These are phyloP conservation scores for Yponomeuta plumbellus DNA, from an alignment of 2,888 invertebrate genomes.

Conservation along the genomic window DNA sequence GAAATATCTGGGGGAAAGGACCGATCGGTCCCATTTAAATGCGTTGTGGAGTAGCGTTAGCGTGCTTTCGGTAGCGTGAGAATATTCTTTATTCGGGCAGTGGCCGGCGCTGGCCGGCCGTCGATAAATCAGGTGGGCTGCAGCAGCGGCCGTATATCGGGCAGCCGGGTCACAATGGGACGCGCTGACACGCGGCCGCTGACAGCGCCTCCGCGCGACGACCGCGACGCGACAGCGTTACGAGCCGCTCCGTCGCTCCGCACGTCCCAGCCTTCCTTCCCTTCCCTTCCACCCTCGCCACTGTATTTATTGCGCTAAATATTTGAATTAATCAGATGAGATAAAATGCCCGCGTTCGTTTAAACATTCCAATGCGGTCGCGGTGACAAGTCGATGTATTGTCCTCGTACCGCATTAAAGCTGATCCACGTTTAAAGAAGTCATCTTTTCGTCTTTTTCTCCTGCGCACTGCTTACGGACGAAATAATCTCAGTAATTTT, in stretches of 20 bases:
- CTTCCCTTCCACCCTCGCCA: constrained; percentile 18
- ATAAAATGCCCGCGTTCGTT: constrained; percentile 70
- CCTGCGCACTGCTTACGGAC: constrained; percentile 15
- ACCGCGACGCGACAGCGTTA: constrained; percentile 30
- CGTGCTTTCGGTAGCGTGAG: constrained; percentile 75
- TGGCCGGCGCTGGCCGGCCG: constrained; percentile 49
- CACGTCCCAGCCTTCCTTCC: constrained; percentile 24
- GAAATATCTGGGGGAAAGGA: constrained; percentile 74
- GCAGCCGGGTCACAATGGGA: constrained; percentile 44
- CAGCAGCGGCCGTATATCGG: constrained; percentile 63
- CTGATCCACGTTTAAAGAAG: constrained; percentile 57
- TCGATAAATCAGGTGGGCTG: constrained; percentile 69
- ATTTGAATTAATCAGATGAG: constrained; percentile 76
- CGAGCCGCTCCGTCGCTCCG: constrained; percentile 38
- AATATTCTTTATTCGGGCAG: constrained; percentile 71
- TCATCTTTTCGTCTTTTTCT: constrained; percentile 45
- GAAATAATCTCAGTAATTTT: constrained; percentile 24
- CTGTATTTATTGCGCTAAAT: constrained; percentile 74
- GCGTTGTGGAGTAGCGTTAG: constrained; percentile 64
- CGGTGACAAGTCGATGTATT: constrained; percentile 73
- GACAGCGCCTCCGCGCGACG: constrained; percentile 25
- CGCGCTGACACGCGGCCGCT: constrained; percentile 49
- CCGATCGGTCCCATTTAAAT: constrained; percentile 71
- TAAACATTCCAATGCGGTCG: constrained; percentile 72
- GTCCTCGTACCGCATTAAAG: constrained; percentile 52